Base-by-base conservation (phyloP, 2,113 vertebrate genomes). In the Cochlearius cochlearius region DNA sequence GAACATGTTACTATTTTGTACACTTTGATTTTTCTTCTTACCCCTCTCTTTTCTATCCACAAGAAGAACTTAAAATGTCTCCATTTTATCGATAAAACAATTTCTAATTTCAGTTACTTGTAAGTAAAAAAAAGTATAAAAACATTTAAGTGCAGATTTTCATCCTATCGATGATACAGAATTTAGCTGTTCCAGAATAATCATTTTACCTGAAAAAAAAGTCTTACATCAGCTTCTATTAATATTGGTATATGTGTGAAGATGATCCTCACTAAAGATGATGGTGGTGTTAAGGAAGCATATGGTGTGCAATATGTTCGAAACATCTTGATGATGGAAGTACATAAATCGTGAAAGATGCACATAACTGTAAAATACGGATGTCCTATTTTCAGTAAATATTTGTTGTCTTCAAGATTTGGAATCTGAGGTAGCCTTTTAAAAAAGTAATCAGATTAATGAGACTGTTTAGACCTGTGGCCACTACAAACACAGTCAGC, bases 241-340 rank as follows among this genome's bases (percentile, higher is more conserved):
- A 85, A 82, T 55, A 77, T n/a, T 62, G 21, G 16, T 39, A 21
- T 27, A 27, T 49, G 43, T 81, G 36, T 50, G 85, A 82, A 88
- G 49, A 80, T 45, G 47, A 84, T 94, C 34, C 22, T 86, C 39
- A 27, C 43, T 76, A 32, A 88, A 90, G 71, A 88, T 41, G 58
- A 75, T 16, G 41, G 49, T 27, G 14, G n/a, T 63, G 67, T 91
- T 79, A 86, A 82, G 53, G 53, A 94, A 95, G 56, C 87, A 82
- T 93, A 97, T 90, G 92, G 39, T 39, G 21, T 69, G 25, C 81
- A 96, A 86, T 88, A 90, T 96, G 85, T 76, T 88, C 62, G 32
- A 89, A 90, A 75, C 25, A 79, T 90, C 74, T 93, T 94, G 69
- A 64, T 75, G 62, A 88, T 58, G n/a, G 45, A 86, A 68, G 12